These are phyloP conservation scores for Puma concolor DNA, from an alignment of 2,113 vertebrate species.

Conservation along the genomic window DNA sequence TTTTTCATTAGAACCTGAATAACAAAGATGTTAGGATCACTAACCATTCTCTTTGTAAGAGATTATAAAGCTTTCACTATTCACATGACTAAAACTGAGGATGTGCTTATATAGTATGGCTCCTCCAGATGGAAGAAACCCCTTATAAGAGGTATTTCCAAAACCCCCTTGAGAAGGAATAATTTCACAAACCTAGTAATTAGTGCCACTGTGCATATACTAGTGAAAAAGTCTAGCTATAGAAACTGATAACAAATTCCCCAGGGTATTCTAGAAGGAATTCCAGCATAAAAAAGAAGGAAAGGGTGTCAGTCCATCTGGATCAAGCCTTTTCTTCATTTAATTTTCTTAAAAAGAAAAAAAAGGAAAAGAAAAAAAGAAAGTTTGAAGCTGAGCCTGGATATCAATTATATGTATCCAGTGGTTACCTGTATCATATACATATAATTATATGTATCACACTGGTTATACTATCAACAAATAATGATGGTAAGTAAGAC, in stretches of 20 bases:
- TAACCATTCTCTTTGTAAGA: neutral
- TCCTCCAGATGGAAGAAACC: neutral
- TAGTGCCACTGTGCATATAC: neutral
- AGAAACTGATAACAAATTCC: slow-evolving; percentile 5
- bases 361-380: neutral
- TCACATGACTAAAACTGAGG: neutral
- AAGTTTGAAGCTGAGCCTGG: neutral
- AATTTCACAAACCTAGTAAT: neutral
- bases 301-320: neutral
- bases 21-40: neutral
- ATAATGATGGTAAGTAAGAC: neutral
- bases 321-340: slow-evolving; percentile 12
- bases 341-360: neutral
- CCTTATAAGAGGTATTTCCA: neutral
- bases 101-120: neutral
- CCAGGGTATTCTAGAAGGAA: neutral
- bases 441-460: neutral
- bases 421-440: neutral
- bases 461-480: neutral
- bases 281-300: neutral
- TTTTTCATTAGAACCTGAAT: neutral
- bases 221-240: neutral
- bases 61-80: neutral
- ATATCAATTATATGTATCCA: neutral
- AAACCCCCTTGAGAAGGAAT: neutral